phyloP scores from a whole-genome alignment of 2,888 invertebrate species.

The Eudemis profundana region DNA sequence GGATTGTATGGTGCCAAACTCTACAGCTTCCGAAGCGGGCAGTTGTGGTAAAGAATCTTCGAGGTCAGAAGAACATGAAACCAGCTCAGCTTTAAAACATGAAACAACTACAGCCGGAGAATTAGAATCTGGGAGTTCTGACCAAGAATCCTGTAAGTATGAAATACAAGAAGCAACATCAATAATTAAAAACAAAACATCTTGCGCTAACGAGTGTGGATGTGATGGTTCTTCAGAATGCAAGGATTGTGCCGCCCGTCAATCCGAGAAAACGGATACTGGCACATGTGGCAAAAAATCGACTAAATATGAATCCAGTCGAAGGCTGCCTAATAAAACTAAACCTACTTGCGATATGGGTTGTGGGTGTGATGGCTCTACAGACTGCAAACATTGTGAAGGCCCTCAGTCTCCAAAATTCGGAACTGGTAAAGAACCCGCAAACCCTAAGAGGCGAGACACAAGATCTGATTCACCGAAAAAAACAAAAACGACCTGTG shows the following conservation, averaged over 20 bases:
- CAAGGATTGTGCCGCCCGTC: too few species aligned
- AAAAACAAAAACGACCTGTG: not conserved
- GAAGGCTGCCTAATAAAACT: not conserved
- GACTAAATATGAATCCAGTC: not conserved
- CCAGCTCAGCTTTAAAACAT: not conserved
- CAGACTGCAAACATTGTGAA: conserved; percentile 10
- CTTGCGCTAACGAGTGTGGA: too few species aligned
- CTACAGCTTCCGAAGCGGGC: not conserved
- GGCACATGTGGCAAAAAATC: not conserved
- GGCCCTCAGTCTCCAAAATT: not conserved
- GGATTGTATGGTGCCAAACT: too few species aligned
- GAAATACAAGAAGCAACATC: not conserved
- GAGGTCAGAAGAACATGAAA: not conserved
- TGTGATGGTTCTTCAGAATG: too few species aligned
- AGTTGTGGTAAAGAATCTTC: not conserved
- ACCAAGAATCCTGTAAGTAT: not conserved
- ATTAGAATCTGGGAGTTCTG: not conserved
- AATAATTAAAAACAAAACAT: too few species aligned
- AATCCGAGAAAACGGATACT: not conserved
- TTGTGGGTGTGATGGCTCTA: conserved; percentile 12
- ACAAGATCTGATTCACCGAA: not conserved
- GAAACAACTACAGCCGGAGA: not conserved
- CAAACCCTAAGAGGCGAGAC: not conserved
- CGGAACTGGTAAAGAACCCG: not conserved
- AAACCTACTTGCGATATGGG: conserved; percentile 5